Evolutionary conservation across 2,888 invertebrate species (phyloP), one percentile per base, ranked within the genome.

Genomic region (Drosophila multiciliata): DNA sequence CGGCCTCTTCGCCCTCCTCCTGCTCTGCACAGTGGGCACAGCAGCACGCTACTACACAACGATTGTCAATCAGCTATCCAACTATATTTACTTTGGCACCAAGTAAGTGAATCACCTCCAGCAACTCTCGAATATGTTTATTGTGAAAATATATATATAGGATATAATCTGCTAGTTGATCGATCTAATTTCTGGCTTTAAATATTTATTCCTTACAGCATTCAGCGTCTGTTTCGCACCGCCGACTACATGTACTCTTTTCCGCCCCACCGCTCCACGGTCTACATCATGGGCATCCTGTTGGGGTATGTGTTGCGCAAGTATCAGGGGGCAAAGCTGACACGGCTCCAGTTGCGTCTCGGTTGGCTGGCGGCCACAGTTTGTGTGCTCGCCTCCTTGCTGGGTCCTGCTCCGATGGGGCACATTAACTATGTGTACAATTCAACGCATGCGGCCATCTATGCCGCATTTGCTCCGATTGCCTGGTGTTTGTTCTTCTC

Each of bases 391-490:
- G 92, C 92, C 7, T 94, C 95, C 1, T 93, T 95, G 61, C 90
- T 95, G 69, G 95, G 95, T 1, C 95, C 96, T 4, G 94, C 95
- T 0, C 94, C 94, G 55, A 96, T 96, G 96, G 95, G 95, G 1
- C 93, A 93, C 53, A 94, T 95, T 42, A 92, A 94, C 82, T 96
- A 96, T 79, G 92, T 94, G 9, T 96, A 96, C 78, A 94, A 95
- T 85, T 94, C 95, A 1, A 92, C 93, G 4, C 95, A 96, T 91
- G 95, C 95, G 0, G 96, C 96, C 5, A 94, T 94, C 83, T 96
- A 96, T 85, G 95, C 96, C 17, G 96, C 96, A 3, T 95, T 96
- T 79, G 95, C 95, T 5, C 96, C 96, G 0, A 95, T 96, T 64
- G 94, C 95, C 20, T 96, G 96, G 96, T 95, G 95, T 79, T 92